These are phyloP conservation scores for Leucosticte australis DNA, from an alignment of 2,113 vertebrate genomes.

Conservation along the genomic window DNA sequence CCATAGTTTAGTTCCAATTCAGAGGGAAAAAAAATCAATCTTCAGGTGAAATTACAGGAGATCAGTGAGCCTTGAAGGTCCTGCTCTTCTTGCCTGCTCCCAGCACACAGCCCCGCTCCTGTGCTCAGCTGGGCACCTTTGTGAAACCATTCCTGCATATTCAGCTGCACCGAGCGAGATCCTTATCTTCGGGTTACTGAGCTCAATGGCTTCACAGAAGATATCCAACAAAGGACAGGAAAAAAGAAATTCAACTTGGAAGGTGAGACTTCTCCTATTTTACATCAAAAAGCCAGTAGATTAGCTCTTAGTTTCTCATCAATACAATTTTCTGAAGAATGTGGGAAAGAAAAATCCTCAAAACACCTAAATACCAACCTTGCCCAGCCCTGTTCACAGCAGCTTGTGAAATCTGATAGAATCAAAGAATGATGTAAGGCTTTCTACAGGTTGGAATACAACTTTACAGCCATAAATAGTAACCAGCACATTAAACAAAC, in stretches of 20 bases:
- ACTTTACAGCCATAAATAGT: neutral
- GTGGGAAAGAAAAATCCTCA: neutral
- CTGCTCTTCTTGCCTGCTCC: neutral
- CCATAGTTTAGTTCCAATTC: neutral
- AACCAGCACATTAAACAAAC: neutral
- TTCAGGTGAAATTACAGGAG: slow-evolving; percentile 35
- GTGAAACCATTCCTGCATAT: slow-evolving; percentile 12
- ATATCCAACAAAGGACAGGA: neutral
- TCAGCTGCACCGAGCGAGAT: neutral
- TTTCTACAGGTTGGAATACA: neutral
- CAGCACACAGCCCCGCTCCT: neutral
- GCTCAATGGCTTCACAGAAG: neutral
- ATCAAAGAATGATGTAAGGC: neutral
- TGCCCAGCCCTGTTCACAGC: neutral
- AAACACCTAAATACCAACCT: neutral
- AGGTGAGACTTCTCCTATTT: neutral
- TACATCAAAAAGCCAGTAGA: neutral
- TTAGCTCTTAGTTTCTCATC: slow-evolving; percentile 2
- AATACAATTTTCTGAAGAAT: slow-evolving; percentile 3
- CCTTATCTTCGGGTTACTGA: neutral
- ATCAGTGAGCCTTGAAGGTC: slow-evolving; percentile 11
- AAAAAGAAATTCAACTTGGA: neutral
- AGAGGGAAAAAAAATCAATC: neutral
- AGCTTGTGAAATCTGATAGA: neutral
- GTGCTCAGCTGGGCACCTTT: neutral